phyloP scores from a whole-genome alignment of 2,888 invertebrate species.

The Rhabditophanes sp. region DNA sequence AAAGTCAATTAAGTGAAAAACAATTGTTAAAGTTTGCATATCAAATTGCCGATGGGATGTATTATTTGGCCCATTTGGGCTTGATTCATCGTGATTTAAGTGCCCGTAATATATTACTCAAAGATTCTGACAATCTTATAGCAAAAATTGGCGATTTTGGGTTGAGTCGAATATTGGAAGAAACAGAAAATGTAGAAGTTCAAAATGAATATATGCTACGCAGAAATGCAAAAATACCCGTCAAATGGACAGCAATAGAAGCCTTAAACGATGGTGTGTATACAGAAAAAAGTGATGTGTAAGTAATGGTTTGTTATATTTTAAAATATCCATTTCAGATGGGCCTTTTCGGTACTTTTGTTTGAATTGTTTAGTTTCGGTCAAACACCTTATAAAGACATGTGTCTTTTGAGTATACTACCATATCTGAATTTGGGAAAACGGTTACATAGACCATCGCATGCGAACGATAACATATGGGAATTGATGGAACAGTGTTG shows the following conservation, averaged over 20 bases:
- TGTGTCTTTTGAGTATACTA: conserved; percentile 2
- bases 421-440: conserved; percentile 1
- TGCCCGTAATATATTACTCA: conserved; percentile 4
- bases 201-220: conserved; percentile 4
- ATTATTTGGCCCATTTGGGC: neutral
- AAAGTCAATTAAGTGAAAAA: conserved; percentile 5
- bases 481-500: conserved; percentile 2
- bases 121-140: neutral
- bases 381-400: conserved; percentile 5
- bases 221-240: conserved; percentile 5
- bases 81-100: conserved; percentile 4
- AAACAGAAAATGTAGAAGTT: conserved; percentile 3
- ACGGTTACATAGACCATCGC: conserved; percentile 4
- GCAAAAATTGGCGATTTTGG: conserved; percentile 9
- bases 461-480: conserved; percentile 10
- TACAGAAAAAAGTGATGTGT: conserved; percentile 10
- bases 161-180: neutral
- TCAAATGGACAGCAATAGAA: conserved; percentile 10
- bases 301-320: conserved; percentile 3
- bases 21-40: conserved; percentile 5
- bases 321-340: conserved; percentile 6
- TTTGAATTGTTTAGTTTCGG: conserved; percentile 6
- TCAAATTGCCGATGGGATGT: conserved; percentile 6
- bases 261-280: conserved; percentile 5
- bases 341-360: conserved; percentile 10